A percentile compares a stretch with the other conserved stretches of the same genome.
These are phyloP conservation scores for Dryas iulia DNA, from an alignment of 1,140 invertebrate genomes.

Conservation along the genomic window DNA sequence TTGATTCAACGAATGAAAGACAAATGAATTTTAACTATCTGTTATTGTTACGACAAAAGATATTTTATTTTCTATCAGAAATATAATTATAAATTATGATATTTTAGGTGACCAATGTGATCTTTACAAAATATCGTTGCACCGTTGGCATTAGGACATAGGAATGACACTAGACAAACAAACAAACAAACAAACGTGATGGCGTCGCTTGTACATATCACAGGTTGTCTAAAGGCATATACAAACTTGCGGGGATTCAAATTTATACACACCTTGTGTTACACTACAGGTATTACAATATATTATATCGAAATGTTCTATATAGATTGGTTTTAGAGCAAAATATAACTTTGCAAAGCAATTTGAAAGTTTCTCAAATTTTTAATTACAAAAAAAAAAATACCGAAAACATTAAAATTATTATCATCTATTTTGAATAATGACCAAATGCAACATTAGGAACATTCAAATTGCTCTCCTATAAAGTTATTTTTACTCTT, in stretches of 20 bases:
- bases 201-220: constrained; percentile 59
- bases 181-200: constrained; percentile 26
- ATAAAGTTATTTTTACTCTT: no score
- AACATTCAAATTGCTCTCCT: no score
- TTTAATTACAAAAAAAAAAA: no score
- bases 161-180: not conserved
- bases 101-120: not conserved
- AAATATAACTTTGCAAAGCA: no score
- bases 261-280: constrained; percentile 16
- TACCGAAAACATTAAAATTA: no score
- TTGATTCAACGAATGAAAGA: no score
- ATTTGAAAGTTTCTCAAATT: no score
- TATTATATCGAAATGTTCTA: constrained; percentile 1
- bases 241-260: constrained; percentile 31
- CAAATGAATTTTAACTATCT: not conserved
- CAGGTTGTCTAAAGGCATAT: constrained; percentile 57
- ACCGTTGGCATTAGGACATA: not conserved
- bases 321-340: no score
- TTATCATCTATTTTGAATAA: no score
- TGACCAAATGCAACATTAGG: no score
- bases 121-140: not conserved
- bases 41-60: not conserved
- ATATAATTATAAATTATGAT: not conserved
- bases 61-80: not conserved
- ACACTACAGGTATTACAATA: not conserved